Evolutionary conservation across 2,888 invertebrate species (phyloP), one percentile per base, ranked within the genome.

Genomic region (Harpagoxenus sublaevis): DNA sequence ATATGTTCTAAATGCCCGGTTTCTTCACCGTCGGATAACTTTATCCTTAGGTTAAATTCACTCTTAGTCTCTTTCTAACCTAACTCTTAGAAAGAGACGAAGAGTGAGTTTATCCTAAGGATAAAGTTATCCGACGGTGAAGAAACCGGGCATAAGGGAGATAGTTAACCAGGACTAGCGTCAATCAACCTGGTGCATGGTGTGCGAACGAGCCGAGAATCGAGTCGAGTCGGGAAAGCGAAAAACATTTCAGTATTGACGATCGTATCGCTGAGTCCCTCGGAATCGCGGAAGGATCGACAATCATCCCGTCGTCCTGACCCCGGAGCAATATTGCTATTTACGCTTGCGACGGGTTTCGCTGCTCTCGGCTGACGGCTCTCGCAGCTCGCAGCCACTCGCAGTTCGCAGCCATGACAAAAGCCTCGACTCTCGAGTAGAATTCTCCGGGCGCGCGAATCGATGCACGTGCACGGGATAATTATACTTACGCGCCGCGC

Each of bases 131-230:
- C 23, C 23, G 23, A 23, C 23, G 23, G 23, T 23, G 23, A 23
- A 23, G 23, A 23, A 23, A 23, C 23, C 23, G 23, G 0, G 23
- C 23, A 23, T 23, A 23, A 23, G 23, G 23, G 23, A 23, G 23
- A 23, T 23, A 62, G 35, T 45, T 75, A 75, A 75, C 74, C n/a
- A 62, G 31, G 45, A 45, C 45, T 48, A 28, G 42, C 73, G 73
- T 23, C 45, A n/a, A 75, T 75, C 48, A 35, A 62, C 62, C 23
- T 23, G 23, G 23, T 23, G 31, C 12, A 3, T n/a, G 57, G 3
- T n/a, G 42, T 15, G 31, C 31, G 42, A 57, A n/a, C 39, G 5
- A 15, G 55, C 10, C 23, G 55, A 23, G 35, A 45, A 39, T 3
- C 68, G 68, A 68, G 8, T 35, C 53, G 35, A 51, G n/a, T 35